phyloP scores from a whole-genome alignment of 2,113 vertebrate genomes.

The Carettochelys insculpta region DNA sequence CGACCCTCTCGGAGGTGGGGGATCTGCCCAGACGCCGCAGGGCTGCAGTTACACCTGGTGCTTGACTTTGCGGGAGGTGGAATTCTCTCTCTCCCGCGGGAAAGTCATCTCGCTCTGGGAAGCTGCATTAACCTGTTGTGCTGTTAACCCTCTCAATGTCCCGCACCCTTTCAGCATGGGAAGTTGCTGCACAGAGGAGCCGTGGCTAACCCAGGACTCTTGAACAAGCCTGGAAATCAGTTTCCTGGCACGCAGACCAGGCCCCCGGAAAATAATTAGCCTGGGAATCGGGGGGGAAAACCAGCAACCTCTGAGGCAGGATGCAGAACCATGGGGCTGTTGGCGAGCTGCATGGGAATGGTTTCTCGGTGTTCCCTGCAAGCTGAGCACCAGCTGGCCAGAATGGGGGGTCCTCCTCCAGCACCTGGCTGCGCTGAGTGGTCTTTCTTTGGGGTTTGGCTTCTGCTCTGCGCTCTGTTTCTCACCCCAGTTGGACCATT shows the following conservation, averaged over 20 bases:
- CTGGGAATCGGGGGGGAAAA: not conserved
- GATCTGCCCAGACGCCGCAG: not conserved
- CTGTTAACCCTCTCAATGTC: not conserved
- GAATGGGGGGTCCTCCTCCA: fast-evolving
- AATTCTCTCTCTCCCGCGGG: not conserved
- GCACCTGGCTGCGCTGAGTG: fast-evolving
- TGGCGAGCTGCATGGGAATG: not conserved
- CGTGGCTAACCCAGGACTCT: not conserved
- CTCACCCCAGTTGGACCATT: not conserved
- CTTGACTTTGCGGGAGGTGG: not conserved
- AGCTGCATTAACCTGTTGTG: not conserved
- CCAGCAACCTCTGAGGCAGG: not conserved
- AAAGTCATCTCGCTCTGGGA: not conserved
- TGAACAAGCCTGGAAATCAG: not conserved
- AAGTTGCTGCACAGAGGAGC: not conserved
- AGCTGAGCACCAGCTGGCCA: not conserved
- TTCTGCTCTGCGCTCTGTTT: not conserved
- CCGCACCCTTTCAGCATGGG: fast-evolving
- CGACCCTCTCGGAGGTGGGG: not conserved
- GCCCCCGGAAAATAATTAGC: not conserved
- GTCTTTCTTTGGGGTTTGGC: not conserved
- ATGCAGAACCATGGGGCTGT: not conserved
- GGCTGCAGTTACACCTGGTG: not conserved
- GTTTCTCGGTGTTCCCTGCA: not conserved
- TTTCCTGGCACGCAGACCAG: not conserved